Evolutionary conservation across 1,140 invertebrate genomes (phyloP).

Genomic region (Cryptotermes secundus): DNA sequence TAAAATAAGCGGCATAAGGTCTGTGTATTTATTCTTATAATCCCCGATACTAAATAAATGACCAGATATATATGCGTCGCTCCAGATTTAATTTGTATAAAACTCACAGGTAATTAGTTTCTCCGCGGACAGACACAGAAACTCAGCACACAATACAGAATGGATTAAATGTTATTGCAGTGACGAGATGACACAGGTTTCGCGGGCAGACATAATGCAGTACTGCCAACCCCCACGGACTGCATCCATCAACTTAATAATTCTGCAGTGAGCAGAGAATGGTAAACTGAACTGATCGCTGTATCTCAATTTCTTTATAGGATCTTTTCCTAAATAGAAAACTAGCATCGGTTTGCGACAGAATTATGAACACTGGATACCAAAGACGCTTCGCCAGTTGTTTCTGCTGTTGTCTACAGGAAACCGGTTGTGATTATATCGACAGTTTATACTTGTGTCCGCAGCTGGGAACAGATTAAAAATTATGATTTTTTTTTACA

Average conservation of each 20-base stretch:
- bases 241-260: background rate
- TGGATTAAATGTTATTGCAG: background rate
- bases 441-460: too few relatives aligned
- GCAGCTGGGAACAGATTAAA: too few relatives aligned
- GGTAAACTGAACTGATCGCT: background rate
- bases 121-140: background rate
- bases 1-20: too few relatives aligned
- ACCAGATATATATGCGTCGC: background rate
- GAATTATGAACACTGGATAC: too few relatives aligned
- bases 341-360: too few relatives aligned
- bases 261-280: background rate
- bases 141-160: background rate
- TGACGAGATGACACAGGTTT: background rate
- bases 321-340: too few relatives aligned
- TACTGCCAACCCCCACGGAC: background rate
- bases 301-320: background rate
- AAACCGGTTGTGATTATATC: too few relatives aligned
- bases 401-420: too few relatives aligned
- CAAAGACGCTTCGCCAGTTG: too few relatives aligned
- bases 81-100: background rate
- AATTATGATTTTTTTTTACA: too few relatives aligned
- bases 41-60: too few relatives aligned
- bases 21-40: too few relatives aligned
- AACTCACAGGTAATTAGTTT: background rate
- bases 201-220: background rate